Conservation (phyloP, 2,113 vertebrate species). For the Chaenocephalus aceratus region DNA sequence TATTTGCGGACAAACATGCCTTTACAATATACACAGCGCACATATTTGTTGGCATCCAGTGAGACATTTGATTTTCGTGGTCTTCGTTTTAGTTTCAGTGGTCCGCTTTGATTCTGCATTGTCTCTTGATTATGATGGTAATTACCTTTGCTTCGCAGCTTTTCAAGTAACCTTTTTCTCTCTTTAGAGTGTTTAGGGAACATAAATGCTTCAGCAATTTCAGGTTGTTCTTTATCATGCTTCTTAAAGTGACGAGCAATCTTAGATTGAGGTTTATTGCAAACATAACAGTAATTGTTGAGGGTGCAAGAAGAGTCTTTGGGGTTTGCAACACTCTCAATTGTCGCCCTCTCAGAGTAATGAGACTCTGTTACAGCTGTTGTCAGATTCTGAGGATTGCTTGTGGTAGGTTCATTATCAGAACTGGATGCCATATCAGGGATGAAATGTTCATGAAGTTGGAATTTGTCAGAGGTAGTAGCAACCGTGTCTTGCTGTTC, state of each 20-base stretch:
- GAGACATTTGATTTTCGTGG: not conserved
- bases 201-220: not conserved
- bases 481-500: not conserved
- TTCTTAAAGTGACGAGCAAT: not conserved
- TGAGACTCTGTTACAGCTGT: not conserved
- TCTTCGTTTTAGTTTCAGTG: not conserved
- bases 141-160: not conserved
- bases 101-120: not conserved
- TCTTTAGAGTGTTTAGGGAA: slow-evolving; percentile 1
- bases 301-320: not conserved
- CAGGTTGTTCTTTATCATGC: not conserved
- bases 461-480: no score
- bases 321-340: not conserved
- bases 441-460: not conserved
- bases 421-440: not conserved
- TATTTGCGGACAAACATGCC: not conserved
- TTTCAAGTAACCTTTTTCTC: not conserved
- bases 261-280: not conserved
- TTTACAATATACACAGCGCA: not conserved
- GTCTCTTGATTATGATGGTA: not conserved
- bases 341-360: not conserved
- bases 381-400: no score
- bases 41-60: not conserved
- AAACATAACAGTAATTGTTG: not conserved
- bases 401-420: not conserved